Percentiles rank a stretch among this genome's conserved stretches.
Evolutionary conservation across 2,888 invertebrate species (phyloP).

Genomic region (Chymomyza amoena): DNA sequence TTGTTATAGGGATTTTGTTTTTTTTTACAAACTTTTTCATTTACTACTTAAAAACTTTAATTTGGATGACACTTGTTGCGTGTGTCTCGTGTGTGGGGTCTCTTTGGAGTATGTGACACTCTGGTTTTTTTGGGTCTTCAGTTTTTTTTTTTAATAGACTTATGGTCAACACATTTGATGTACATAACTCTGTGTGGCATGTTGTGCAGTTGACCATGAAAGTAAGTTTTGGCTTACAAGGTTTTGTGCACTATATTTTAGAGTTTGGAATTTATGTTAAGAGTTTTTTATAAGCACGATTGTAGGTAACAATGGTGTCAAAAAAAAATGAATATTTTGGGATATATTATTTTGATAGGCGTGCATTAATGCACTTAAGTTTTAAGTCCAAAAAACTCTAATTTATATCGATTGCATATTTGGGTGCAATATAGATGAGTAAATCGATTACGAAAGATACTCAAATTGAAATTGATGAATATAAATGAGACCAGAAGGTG

Average conservation of each 20-base stretch:
- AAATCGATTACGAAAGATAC: too few relatives aligned
- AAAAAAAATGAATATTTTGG: too few relatives aligned
- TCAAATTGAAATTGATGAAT: too few relatives aligned
- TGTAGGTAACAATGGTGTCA: too few relatives aligned
- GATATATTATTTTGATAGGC: too few relatives aligned
- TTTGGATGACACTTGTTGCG: constrained; percentile 58
- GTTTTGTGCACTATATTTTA: constrained; percentile 7
- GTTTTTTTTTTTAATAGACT: constrained; percentile 9
- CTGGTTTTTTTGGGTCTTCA: constrained; percentile 36
- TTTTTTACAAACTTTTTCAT: not conserved
- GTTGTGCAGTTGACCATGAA: not conserved
- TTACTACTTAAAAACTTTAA: not conserved
- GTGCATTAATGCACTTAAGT: too few relatives aligned
- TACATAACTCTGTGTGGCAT: not conserved
- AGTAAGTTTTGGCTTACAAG: constrained; percentile 20
- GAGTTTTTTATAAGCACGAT: not conserved
- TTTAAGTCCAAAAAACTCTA: too few relatives aligned
- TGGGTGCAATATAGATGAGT: too few relatives aligned
- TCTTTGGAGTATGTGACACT: constrained; percentile 2
- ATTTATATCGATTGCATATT: too few relatives aligned
- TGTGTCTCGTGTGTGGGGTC: constrained; percentile 32
- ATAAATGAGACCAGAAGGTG: too few relatives aligned
- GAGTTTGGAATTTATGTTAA: not conserved
- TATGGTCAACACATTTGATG: not conserved
- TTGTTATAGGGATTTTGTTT: too few relatives aligned